Base-by-base conservation (phyloP, 30 jellyfish, hydroid and myxozoan species). In the Aurelia sp. region DNA sequence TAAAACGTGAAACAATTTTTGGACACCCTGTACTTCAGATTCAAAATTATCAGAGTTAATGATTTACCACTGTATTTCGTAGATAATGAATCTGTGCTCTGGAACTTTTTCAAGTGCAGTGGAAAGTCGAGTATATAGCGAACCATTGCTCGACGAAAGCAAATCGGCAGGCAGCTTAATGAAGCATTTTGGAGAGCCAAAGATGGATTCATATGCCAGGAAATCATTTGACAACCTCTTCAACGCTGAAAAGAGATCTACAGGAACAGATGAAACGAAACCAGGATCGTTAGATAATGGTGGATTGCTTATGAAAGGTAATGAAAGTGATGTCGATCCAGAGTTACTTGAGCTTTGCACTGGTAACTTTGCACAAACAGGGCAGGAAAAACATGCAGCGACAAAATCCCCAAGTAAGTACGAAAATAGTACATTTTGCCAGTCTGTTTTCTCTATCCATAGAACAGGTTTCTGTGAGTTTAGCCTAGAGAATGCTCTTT, bases 61-160 rank as follows among this genome's bases (percentile, higher is more conserved):
- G 3, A 27, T 27, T 27, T 27, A 27, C 33, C 12, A 66, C 4
- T 51, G n/a, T 74, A 58, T 15, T 4, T 27, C 18, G 44, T 18
- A 84, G 84, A 27, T 67, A 2, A 66, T 87, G 75, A 91, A 76
- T 16, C 57, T 76, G 40, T 87, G 96, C 79, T 87, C 96, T 74
- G 91, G 96, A 20, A 37, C 68, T 65, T 77, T 77, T 68, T 61
- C 58, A 5, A 52, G 51, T 27, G 21, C 84, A 71, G 20, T 71
- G 23, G 79, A 33, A n/a, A 62, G 31, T 35, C 50, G 31, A 11
- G n/a, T 10, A 11, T 16, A 31, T 31, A 44, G 51, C 33, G 71
- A 53, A 13, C 76, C 81, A 35, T 47, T 61, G 5, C 4, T 82
- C 37, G 81, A 84, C 17, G 77, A 72, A 35, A 50, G 70, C 80